Conservation (phyloP, 1,140 invertebrate species). For the Phocides pigmalion region DNA sequence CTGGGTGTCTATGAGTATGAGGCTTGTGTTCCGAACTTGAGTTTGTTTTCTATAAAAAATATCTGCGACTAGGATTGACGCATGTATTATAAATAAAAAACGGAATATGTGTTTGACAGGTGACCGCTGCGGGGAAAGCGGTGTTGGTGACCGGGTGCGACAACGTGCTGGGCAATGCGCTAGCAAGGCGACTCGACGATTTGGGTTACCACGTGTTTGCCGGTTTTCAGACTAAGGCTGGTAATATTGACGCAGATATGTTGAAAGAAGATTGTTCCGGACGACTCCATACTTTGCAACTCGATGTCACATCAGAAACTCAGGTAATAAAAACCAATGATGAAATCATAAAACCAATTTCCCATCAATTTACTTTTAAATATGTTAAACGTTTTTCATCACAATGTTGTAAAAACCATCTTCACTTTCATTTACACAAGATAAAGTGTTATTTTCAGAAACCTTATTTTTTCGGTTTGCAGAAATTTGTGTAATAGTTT, state of each 20-base stretch:
- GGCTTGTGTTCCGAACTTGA: too few species aligned
- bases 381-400: neutral
- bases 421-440: too few species aligned
- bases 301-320: constrained; percentile 90
- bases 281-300: constrained; percentile 88
- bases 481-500: too few species aligned
- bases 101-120: constrained; percentile 79
- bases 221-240: constrained; percentile 87
- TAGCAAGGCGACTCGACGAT: constrained; percentile 90
- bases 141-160: constrained; percentile 94
- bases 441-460: too few species aligned
- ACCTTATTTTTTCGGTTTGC: too few species aligned
- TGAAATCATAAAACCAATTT: neutral
- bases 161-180: constrained; percentile 89
- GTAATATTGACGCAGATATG: constrained; percentile 88
- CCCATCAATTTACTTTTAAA: neutral
- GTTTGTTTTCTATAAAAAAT: neutral
- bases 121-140: constrained; percentile 90
- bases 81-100: constrained; percentile 23
- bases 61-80: neutral
- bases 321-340: constrained; percentile 69
- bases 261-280: constrained; percentile 90
- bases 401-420: constrained; percentile 4
- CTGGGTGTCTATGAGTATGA: too few species aligned
- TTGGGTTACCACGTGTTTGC: constrained; percentile 93